Base-by-base conservation (phyloP, 2,113 vertebrate genomes). In the Triplophysa dalaica region DNA sequence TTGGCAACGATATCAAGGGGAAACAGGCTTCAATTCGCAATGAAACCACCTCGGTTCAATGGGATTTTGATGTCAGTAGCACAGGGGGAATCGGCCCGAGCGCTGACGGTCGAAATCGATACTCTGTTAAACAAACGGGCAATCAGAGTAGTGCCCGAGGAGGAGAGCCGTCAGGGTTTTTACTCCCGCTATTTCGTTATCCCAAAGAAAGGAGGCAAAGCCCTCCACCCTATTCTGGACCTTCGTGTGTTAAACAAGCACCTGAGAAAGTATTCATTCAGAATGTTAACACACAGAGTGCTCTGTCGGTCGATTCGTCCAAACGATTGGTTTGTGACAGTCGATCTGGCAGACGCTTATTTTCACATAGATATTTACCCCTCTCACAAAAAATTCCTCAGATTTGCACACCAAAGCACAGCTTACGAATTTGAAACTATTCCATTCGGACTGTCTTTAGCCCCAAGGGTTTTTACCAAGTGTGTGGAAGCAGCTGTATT, bases 1-100 rank as follows among this genome's bases (percentile, higher is more conserved):
- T 4, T 43, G 11, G 4, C 29, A 5, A 74, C 0, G 1, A 26
- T 61, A 45, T 62, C 21, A 41, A 2, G 14, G 29, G 19, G 29
- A n/a, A n/a, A 74, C 56, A 74, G 21, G 12, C 56, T 45, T 21
- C 33, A 74, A 22, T 45, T 74, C 12, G 13, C 26, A 13, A 74
- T 60, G 13, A 74, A 74, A 74, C 70, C 56, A 43, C 70, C 26
- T 4, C 1, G 2, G 24, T 61, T 61, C n/a, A 43, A 60, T 6
- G 33, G 12, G 38, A 2, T 62, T 12, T 16, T 26, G 4, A 13
- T 69, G n/a, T 69, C 43, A 11, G 41, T 68, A 9, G 41, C 66
- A 1, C 11, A 12, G 41, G 66, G 41, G 4, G 50, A 54, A 17
- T 17, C 50, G 14, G 50, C 50, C 17, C 50, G 6, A 1, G 16